A percentile compares a stretch with the other conserved stretches of the same genome.
phyloP scores from a whole-genome alignment of 1,140 invertebrate species.

The Trichogramma pretiosum region DNA sequence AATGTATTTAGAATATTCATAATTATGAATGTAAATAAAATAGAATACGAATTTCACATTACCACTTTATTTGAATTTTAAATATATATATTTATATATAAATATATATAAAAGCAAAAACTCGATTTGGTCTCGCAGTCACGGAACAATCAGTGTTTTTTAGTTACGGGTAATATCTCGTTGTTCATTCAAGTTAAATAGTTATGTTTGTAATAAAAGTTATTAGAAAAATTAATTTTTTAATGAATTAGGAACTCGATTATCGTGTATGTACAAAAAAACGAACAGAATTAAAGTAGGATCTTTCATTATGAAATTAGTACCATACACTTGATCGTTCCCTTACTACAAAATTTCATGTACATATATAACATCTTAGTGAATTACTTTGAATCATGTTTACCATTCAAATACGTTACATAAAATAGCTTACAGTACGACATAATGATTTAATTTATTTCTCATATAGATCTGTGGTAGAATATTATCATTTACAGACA shows the following conservation, averaged over 20 bases:
- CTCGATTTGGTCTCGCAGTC: slow-evolving; percentile 18
- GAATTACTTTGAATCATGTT: too few relatives aligned
- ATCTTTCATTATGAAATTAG: slow-evolving; percentile 4
- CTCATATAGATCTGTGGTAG: slow-evolving; percentile 7
- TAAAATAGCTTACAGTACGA: slow-evolving; percentile 9
- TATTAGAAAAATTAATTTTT: slow-evolving; percentile 6
- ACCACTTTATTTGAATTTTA: not conserved
- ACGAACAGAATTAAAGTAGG: slow-evolving; percentile 5
- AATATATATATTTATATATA: not conserved
- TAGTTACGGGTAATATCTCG: slow-evolving; percentile 9
- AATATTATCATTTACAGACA: slow-evolving; percentile 8
- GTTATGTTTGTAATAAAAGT: too few relatives aligned
- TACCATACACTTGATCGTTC: slow-evolving; percentile 9
- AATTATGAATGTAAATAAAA: slow-evolving; percentile 1
- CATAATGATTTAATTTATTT: slow-evolving; percentile 11
- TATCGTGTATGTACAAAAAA: slow-evolving; percentile 14
- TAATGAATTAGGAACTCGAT: slow-evolving; percentile 13
- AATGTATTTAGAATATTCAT: not conserved
- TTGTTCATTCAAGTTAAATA: slow-evolving; percentile 8
- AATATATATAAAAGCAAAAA: slow-evolving; percentile 12
- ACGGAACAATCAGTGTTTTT: slow-evolving; percentile 11
- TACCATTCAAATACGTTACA: slow-evolving; percentile 10
- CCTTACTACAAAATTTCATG: slow-evolving; percentile 14
- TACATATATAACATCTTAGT: slow-evolving; percentile 6
- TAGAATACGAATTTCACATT: slow-evolving; percentile 6